A percentile compares a stretch with the other conserved stretches of the same genome.
phyloP scores from a whole-genome alignment of 2,888 invertebrate genomes.

The Acrobasis consociella region DNA sequence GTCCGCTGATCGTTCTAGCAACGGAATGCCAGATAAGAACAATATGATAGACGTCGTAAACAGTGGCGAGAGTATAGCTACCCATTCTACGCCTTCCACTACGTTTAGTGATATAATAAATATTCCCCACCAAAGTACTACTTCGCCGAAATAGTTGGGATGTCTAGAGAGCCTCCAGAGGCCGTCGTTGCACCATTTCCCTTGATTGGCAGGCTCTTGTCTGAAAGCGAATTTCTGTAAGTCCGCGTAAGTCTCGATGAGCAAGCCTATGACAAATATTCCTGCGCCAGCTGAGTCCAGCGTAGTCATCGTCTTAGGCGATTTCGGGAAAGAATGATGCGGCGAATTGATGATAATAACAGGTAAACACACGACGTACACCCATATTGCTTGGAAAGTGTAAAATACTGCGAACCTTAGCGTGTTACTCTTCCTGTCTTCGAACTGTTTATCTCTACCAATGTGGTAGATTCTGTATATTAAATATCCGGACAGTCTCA shows the following conservation, averaged over 20 bases:
- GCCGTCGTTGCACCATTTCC: conserved; percentile 96
- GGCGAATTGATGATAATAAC: conserved; percentile 95
- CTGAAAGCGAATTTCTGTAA: conserved; percentile 95
- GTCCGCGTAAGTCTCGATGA: conserved; percentile 95
- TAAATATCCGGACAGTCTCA: conserved; percentile 92
- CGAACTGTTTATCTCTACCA: conserved; percentile 95
- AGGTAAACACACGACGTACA: conserved; percentile 94
- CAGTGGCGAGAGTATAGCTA: conserved; percentile 92
- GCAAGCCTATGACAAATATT: conserved; percentile 91
- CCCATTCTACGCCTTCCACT: conserved; percentile 92
- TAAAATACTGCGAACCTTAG: conserved; percentile 96
- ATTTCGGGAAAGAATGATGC: conserved; percentile 87
- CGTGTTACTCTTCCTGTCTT: conserved; percentile 93
- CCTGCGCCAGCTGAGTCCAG: conserved; percentile 93
- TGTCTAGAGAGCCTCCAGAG: conserved; percentile 95
- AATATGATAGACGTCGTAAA: conserved; percentile 94
- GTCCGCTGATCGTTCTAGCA: conserved; percentile 93
- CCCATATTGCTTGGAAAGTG: conserved; percentile 96
- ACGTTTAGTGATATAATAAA: conserved; percentile 94
- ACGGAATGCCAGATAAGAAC: conserved; percentile 95
- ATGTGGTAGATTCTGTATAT: conserved; percentile 95
- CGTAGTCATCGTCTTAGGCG: conserved; percentile 93
- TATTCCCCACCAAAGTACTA: conserved; percentile 96
- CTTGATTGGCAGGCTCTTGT: conserved; percentile 93
- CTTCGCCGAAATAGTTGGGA: conserved; percentile 97